Evolutionary conservation across 1,140 invertebrate genomes (phyloP), one percentile per base, ranked within the genome.

Genomic region (Cyphomyrmex costatus): DNA sequence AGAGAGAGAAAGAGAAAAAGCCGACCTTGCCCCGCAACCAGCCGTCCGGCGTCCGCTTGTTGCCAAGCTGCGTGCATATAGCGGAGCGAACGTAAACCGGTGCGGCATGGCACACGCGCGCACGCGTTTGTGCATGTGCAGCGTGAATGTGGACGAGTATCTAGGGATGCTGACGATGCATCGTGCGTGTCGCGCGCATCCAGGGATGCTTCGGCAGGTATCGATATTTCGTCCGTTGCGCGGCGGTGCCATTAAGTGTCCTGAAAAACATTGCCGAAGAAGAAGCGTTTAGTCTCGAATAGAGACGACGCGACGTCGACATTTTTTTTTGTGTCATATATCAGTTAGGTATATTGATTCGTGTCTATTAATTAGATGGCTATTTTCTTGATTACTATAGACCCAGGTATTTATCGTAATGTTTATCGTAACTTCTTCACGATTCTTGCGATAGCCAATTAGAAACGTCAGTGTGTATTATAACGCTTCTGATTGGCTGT

Each of bases 21-120:
- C 93, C 94, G 94, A 94, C 94, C 94, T 94, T 94, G 94, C 92
- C 93, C 94, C 93, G 93, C 91, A 93, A 94, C 91, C 93, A 86
- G 63, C 33, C 21, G 33, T 71, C 88, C 88, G 92, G 87, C 88
- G 92, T 90, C 91, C 90, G 93, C 93, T 94, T 94, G 94, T 94
- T 94, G 94, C 94, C 94, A 94, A 94, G 94, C 92, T 94, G 73
- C 63, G 33, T 94, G 93, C 93, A 92, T 93, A 94, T 94, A 93
- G 86, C 86, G 86, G 27, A 46, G n/a, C 78, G 61, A 61, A 85
- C 73, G 74, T 63, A 12, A 82, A 82, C 70, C 66, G 79, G 79
- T 83, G 68, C 68, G 77, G 16, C 76, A 30, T 42, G n/a, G 49
- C 12, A 60, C 8, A 19, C 46, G 56, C 21, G 61, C 46, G 6